phyloP scores from a whole-genome alignment of 2,888 invertebrate genomes.

The Stegophylla sp. region DNA sequence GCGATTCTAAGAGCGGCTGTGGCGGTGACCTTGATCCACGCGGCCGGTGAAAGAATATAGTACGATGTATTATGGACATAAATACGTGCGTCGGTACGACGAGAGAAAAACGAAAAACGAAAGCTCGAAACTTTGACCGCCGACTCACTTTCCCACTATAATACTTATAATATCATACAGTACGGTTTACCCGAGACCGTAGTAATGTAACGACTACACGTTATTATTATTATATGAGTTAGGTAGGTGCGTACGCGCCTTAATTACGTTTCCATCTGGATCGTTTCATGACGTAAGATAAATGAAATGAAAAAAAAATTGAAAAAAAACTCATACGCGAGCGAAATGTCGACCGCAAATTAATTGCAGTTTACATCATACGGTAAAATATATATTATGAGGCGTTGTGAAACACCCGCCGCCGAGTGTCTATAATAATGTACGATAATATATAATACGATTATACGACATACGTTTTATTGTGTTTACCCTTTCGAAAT shows the following conservation, averaged over 20 bases:
- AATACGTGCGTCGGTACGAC: too few relatives aligned
- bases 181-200: not conserved
- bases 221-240: not conserved
- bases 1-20: not conserved
- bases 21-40: constrained; percentile 26
- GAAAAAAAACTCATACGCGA: not conserved
- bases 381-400: not conserved
- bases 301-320: not conserved
- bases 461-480: not conserved
- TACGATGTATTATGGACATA: too few relatives aligned
- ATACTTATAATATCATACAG: not conserved
- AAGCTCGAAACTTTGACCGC: constrained; percentile 21
- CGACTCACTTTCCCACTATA: not conserved
- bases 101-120: constrained; percentile 35
- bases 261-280: not conserved
- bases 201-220: not conserved
- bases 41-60: constrained; percentile 9
- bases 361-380: constrained; percentile 34
- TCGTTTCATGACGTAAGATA: not conserved
- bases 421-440: too few relatives aligned
- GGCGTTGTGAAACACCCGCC: not conserved
- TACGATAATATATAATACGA: too few relatives aligned
- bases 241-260: too few relatives aligned
- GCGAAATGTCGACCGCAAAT: constrained; percentile 40
- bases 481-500: constrained; percentile 24